Evolutionary conservation across 1,140 invertebrate species (phyloP), one percentile per base, ranked within the genome.

Genomic region (Euura saliciscinereae): DNA sequence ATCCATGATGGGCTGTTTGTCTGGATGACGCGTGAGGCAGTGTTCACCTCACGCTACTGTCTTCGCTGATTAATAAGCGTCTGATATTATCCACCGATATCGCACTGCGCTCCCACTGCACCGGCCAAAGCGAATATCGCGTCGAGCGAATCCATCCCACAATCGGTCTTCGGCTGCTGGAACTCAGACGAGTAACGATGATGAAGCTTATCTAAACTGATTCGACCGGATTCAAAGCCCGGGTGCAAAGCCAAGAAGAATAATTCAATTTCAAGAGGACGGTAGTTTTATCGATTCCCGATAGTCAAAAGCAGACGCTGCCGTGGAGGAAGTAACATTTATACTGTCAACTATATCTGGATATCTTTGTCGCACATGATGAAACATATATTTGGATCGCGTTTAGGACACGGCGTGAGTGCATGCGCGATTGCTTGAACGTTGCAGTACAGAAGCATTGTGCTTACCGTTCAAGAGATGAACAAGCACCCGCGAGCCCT

Each of bases 351-450:
- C 28, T 85, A 83, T 84, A 85, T 83, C 82, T 83, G 78, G 84
- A 86, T 87, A 87, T 87, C 85, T 86, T 79, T 78, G 81, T 84
- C 80, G 80, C 83, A 71, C 68, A 82, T 80, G 84, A 86, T 87
- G 86, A n/a, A n/a, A n/a, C n/a, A 87, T 87, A 86, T 87, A 87
- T 86, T 86, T 81, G 83, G 82, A 59, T n/a, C 51, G 5, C 10
- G 51, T 11, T 59, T n/a, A 59, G 51, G 28, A 28, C 8, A 59
- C 10, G 3, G 10, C 51, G 13, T 8, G 51, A 59, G 51, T 59
- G 6, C 3, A 8, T 59, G 51, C 13, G 51, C 13, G 51, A 11
- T 59, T n/a, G 51, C 51, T 59, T 59, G 13, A 8, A 59, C 51
- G 3, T 59, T 59, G 51, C 51, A 59, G 51, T 6, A 6, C 28